These are phyloP conservation scores for Ommatoiulus sabulosus DNA, from an alignment of 2,888 invertebrate genomes.

Conservation along the genomic window DNA sequence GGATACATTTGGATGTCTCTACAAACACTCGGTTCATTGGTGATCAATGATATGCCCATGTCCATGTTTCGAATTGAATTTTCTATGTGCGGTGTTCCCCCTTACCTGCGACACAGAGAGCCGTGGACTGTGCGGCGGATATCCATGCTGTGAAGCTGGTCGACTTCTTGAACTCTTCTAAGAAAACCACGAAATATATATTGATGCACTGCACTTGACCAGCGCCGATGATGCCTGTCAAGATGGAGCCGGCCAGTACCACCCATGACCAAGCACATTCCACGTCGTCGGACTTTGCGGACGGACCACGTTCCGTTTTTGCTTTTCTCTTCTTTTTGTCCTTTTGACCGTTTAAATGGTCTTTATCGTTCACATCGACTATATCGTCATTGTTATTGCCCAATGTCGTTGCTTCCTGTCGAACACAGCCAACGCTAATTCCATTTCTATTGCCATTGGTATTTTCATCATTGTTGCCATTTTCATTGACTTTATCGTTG, in stretches of 20 bases:
- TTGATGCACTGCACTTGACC: slow-evolving; percentile 25
- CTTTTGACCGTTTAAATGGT: neutral
- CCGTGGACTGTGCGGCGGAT: slow-evolving; percentile 14
- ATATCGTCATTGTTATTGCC: neutral
- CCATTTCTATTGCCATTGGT: neutral
- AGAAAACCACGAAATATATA: slow-evolving; percentile 45
- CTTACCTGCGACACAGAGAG: slow-evolving; percentile 42
- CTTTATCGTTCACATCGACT: neutral
- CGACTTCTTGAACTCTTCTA: slow-evolving; percentile 37
- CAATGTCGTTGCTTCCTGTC: neutral
- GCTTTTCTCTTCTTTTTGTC: no score
- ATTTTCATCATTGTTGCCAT: neutral
- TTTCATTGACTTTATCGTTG: neutral
- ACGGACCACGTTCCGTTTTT: no score
- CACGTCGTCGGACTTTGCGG: neutral
- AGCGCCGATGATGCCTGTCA: neutral
- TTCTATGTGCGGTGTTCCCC: no score
- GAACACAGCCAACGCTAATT: neutral
- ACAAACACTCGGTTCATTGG: no score
- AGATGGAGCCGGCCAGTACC: neutral
- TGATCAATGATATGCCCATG: no score
- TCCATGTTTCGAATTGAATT: no score
- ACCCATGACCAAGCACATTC: slow-evolving; percentile 37
- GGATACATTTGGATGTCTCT: no score
- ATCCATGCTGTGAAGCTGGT: slow-evolving; percentile 50